Conservation (phyloP, 2,888 invertebrate species). For the Rhingia rostrata region DNA sequence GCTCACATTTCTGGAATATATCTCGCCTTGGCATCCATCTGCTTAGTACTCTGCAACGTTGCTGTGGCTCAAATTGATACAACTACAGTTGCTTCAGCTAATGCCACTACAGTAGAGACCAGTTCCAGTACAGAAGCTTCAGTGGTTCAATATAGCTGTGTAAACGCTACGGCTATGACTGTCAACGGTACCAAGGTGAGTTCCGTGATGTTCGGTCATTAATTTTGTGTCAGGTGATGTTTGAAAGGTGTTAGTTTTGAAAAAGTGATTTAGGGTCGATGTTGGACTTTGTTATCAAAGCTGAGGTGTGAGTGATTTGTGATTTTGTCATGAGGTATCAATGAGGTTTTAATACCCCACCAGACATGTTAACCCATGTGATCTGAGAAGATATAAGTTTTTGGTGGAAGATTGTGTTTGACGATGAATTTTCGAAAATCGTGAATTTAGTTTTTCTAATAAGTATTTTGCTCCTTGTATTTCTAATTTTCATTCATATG, state of each 20-base stretch:
- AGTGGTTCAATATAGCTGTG: slow-evolving; percentile 1
- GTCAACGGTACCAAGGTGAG: slow-evolving; percentile 46
- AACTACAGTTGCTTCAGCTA: neutral
- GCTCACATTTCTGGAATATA: slow-evolving; percentile 27
- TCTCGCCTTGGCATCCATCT: slow-evolving; percentile 22
- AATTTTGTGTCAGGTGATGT: neutral
- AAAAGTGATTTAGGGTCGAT: slow-evolving; percentile 6
- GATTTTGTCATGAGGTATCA: slow-evolving; percentile 20
- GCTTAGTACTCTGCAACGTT: slow-evolving; percentile 10
- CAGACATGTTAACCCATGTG: neutral
- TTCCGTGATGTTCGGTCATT: slow-evolving; percentile 17
- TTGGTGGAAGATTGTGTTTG: neutral
- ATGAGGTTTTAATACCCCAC: slow-evolving; percentile 2
- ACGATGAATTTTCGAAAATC: too few relatives aligned
- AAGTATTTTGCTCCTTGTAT: too few relatives aligned
- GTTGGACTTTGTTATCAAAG: slow-evolving; percentile 14
- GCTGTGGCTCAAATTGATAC: slow-evolving; percentile 11
- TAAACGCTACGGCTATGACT: slow-evolving; percentile 15
- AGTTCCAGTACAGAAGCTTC: neutral
- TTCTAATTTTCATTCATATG: too few relatives aligned
- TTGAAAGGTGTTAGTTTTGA: neutral
- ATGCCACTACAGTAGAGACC: neutral
- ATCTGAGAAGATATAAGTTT: neutral
- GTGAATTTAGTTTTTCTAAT: too few relatives aligned
- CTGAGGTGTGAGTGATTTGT: slow-evolving; percentile 3